Conservation (phyloP, 2,888 invertebrate species). For the Baronia brevicornis region DNA sequence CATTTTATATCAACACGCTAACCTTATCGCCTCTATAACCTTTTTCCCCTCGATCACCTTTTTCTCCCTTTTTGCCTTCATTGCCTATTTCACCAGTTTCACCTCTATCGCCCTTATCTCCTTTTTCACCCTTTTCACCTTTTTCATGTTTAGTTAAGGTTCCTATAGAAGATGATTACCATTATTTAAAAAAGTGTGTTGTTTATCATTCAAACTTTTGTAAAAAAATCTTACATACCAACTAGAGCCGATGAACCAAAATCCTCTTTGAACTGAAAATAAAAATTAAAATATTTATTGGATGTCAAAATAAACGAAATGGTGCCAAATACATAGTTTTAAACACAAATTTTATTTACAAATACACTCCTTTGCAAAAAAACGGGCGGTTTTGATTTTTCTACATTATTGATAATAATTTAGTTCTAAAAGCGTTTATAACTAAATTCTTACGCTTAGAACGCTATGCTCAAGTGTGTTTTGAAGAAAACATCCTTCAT, state of each 20-base stretch:
- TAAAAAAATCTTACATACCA: background rate
- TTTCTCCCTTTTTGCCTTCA: conserved; percentile 22
- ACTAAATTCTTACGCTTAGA: too few species aligned
- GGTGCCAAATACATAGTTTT: too few species aligned
- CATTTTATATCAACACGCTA: background rate
- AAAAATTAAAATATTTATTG: background rate
- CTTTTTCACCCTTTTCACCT: conserved; percentile 25
- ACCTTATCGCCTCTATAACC: conserved; percentile 60
- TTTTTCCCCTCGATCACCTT: conserved; percentile 48
- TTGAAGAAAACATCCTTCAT: too few species aligned
- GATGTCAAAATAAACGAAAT: background rate
- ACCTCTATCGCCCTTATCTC: conserved; percentile 24
- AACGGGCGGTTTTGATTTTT: too few species aligned
- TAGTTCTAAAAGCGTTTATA: too few species aligned
- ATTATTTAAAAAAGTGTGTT: conserved; percentile 5
- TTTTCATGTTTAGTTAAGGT: conserved; percentile 22
- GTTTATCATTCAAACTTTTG: too few species aligned
- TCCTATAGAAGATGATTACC: conserved; percentile 2
- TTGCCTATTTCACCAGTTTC: conserved; percentile 25
- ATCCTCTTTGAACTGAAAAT: conserved; percentile 6
- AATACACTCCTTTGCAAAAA: too few species aligned
- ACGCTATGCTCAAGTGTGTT: too few species aligned
- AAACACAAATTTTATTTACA: too few species aligned
- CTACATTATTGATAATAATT: too few species aligned
- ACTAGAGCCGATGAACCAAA: background rate